Evolutionary conservation across 2,888 invertebrate genomes (phyloP).

Genomic region (Machimus rusticus): DNA sequence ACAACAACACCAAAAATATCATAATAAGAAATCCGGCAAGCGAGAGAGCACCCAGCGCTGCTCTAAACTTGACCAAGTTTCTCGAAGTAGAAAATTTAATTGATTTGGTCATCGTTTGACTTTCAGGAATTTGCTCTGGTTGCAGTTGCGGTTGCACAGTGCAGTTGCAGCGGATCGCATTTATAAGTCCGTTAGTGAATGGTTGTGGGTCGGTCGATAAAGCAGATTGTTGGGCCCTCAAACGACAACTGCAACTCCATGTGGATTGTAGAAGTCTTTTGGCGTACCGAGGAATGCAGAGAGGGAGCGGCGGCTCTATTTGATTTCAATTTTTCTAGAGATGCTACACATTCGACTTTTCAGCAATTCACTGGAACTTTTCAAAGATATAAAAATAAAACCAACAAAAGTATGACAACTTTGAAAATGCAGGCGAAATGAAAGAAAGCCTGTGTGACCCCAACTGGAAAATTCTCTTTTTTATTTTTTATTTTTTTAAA

Average conservation of each 20-base stretch:
- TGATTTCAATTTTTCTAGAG: neutral
- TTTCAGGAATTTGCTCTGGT: neutral
- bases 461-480: neutral
- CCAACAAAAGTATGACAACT: neutral
- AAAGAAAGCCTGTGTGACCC: neutral
- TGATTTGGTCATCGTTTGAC: neutral
- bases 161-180: neutral
- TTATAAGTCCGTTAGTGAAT: neutral
- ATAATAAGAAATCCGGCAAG: neutral
- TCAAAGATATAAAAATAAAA: neutral
- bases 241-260: neutral
- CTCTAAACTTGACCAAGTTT: neutral
- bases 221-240: neutral
- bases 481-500: neutral
- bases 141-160: neutral
- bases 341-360: neutral
- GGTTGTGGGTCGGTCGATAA: neutral
- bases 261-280: neutral
- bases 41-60: neutral
- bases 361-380: neutral
- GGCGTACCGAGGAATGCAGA: neutral
- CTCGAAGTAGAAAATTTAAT: neutral
- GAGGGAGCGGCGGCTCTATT: neutral
- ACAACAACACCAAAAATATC: neutral
- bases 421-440: neutral